Percentiles rank a stretch among this genome's conserved stretches.
Conservation (phyloP, 2,113 vertebrate genomes). For the Corydoras maculifer region DNA sequence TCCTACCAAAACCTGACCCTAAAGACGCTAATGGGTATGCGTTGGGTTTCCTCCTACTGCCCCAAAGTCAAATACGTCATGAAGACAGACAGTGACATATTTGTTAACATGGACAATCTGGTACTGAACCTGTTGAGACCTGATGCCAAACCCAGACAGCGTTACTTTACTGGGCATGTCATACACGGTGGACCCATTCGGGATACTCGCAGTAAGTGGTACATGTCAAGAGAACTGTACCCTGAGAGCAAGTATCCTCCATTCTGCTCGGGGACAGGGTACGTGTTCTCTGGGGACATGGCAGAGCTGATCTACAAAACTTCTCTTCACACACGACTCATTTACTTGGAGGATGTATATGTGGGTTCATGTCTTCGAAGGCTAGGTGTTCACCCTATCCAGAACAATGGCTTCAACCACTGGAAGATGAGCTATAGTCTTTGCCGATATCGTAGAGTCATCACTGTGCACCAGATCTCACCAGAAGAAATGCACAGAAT, state of each 20-base stretch:
- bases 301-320: conserved; percentile 95
- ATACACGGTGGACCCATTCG: conserved; percentile 95
- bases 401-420: conserved; percentile 99
- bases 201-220: conserved; percentile 97
- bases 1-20: conserved; percentile 97
- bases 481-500: conserved; percentile 98
- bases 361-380: conserved; percentile 93
- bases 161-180: conserved; percentile 95
- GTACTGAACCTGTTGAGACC: conserved; percentile 94
- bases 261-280: conserved; percentile 96
- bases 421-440: conserved; percentile 99
- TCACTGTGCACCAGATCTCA: conserved; percentile 97
- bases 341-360: conserved; percentile 95
- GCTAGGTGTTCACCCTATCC: conserved; percentile 92
- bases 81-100: conserved; percentile 99
- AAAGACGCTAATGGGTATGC: conserved; percentile 96
- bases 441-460: conserved; percentile 89
- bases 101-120: conserved; percentile 98
- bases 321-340: conserved; percentile 91
- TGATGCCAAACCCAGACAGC: conserved; percentile 84
- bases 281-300: conserved; percentile 93
- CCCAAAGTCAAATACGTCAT: conserved; percentile 91
- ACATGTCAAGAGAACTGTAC: conserved; percentile 94
- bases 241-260: conserved; percentile 95
- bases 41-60: conserved; percentile 92